These are phyloP conservation scores for Aphelocoma californica DNA, from an alignment of 2,797 vertebrate genomes.

Conservation along the genomic window DNA sequence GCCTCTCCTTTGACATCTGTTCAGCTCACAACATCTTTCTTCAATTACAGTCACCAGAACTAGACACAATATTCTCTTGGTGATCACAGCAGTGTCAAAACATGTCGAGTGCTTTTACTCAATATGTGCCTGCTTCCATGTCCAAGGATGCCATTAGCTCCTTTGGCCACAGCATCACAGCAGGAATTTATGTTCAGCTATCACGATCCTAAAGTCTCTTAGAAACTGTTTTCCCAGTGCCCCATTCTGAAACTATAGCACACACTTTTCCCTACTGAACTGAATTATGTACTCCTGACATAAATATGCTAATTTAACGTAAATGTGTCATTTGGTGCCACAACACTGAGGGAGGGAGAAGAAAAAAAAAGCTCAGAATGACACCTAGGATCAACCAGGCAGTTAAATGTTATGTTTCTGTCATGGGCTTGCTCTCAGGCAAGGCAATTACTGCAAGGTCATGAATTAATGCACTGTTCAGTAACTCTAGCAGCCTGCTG, in stretches of 20 bases:
- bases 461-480: not conserved
- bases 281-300: not conserved
- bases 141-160: not conserved
- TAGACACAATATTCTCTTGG: not conserved
- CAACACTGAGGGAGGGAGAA: not conserved
- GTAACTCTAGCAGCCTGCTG: not conserved
- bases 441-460: not conserved
- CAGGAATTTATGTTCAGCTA: not conserved
- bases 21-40: constrained; percentile 6
- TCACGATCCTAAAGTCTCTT: not conserved
- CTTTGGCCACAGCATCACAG: not conserved
- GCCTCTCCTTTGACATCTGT: not conserved
- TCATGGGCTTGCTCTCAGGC: not conserved
- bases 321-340: not conserved
- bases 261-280: not conserved
- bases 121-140: not conserved
- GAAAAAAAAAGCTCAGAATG: not conserved
- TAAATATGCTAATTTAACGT: not conserved
- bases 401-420: not conserved
- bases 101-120: not conserved
- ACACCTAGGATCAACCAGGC: not conserved
- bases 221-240: not conserved
- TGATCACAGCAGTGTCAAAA: not conserved
- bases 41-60: not conserved
- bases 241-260: not conserved